Evolutionary conservation across 2,113 vertebrate species (phyloP).

Genomic region (Gymnarchus niloticus): DNA sequence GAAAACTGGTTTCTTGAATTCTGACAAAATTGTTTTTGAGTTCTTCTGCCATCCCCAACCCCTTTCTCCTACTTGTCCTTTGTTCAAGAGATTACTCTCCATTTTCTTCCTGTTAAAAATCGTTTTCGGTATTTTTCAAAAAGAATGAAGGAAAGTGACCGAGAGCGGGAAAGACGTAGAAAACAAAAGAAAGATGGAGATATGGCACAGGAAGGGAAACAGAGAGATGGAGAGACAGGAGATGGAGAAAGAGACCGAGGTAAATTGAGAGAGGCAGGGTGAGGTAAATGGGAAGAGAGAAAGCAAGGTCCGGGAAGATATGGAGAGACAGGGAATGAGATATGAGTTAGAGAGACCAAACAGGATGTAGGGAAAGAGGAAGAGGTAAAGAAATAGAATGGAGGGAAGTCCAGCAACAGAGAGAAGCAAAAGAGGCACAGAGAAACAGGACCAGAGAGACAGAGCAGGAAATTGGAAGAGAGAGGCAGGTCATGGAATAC

Average conservation of each 20-base stretch:
- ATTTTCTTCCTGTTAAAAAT: no score
- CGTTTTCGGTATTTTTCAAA: constrained; percentile 1
- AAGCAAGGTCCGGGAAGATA: background rate
- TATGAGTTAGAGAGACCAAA: background rate
- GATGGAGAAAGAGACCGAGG: background rate
- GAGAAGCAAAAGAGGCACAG: background rate
- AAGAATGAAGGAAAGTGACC: no score
- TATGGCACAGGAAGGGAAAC: no score
- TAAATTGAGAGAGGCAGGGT: background rate
- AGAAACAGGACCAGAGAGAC: background rate
- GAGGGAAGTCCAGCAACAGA: background rate
- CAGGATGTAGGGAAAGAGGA: background rate
- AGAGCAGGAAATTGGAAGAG: no score
- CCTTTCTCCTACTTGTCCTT: no score
- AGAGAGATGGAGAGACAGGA: no score
- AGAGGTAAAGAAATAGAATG: background rate
- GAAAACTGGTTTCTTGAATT: background rate
- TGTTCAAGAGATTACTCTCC: no score
- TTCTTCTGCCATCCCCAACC: background rate
- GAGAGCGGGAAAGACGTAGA: no score
- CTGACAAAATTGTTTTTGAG: background rate
- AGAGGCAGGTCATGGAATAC: no score
- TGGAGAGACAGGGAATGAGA: background rate
- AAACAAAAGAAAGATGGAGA: no score
- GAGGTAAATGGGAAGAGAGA: no score